Base-by-base conservation (phyloP, 1,140 invertebrate species). In the Drosophila nebulosa region DNA sequence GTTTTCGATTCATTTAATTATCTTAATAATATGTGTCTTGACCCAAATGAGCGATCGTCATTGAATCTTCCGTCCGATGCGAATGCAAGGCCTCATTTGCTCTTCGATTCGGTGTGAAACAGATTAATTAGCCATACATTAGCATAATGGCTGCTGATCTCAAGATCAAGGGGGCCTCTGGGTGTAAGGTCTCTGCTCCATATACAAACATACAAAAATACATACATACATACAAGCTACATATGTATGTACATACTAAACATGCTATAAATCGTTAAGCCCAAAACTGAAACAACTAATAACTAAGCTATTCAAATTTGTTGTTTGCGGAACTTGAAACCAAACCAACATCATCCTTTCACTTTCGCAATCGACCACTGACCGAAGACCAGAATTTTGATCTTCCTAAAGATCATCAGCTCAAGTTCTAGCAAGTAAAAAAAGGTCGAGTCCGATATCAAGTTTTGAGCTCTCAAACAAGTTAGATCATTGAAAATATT, bases 81-180 rank as follows among this genome's bases (percentile, higher is more conserved):
- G 35, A 58, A 58, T 39, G 58, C 58, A 60, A 60, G 58, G 58
- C 24, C 58, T 60, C 16, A 24, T 22, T 39, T 60, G 58, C n/a
- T 60, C 63, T 58, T 75, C 69, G 70, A 61, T 51, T 39, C 57
- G 32, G 72, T 58, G 58, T 75, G 71, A 74, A 75, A 69, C 59
- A 55, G 42, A 88, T 81, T 85, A 86, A 85, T 85, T 78, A 69
- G 55, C 58, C 36, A 39, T 27, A 67, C 63, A 86, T 85, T 85
- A 86, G 61, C 81, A 86, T 86, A 86, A 69, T 67, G 56, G 57
- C 68, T 65, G 53, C 68, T 65, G 53, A 66, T 51, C 62, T 46
- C 39, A 46, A 46, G 39, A 46, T 46, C 39, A 46, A 46, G 39
- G 18, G 39, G 39, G 39, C 39, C 39, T n/a, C 39, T 21, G 39